phyloP scores from a whole-genome alignment of 1,140 invertebrate genomes.

The Drosophila elegans region DNA sequence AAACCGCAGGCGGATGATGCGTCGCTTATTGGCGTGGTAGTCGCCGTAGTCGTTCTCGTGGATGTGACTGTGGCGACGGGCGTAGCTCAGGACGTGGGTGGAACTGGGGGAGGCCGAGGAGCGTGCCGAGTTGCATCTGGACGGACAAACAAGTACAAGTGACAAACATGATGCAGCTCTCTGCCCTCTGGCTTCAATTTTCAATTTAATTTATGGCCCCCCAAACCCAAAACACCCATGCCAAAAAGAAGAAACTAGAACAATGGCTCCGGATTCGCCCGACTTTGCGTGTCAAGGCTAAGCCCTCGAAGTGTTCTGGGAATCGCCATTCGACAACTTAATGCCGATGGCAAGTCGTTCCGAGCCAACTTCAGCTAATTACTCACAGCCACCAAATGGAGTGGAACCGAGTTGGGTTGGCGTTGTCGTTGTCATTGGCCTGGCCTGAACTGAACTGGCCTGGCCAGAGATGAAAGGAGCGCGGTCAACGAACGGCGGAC shows the following conservation, averaged over 20 bases:
- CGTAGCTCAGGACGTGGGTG: slow-evolving; percentile 72
- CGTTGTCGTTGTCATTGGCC: too few species aligned
- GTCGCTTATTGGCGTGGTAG: slow-evolving; percentile 56
- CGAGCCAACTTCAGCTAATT: slow-evolving; percentile 60
- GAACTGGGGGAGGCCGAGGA: slow-evolving; percentile 57
- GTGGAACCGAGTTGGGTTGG: slow-evolving; percentile 8
- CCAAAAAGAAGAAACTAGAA: slow-evolving; percentile 26
- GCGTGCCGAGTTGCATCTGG: slow-evolving; percentile 68
- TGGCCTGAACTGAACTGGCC: neutral
- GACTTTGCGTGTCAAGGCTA: slow-evolving; percentile 63
- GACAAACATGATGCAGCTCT: slow-evolving; percentile 25
- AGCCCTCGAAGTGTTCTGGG: slow-evolving; percentile 20
- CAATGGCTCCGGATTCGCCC: slow-evolving; percentile 40
- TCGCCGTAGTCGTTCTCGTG: slow-evolving; percentile 52
- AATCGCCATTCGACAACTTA: slow-evolving; percentile 60
- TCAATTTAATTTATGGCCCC: slow-evolving; percentile 26
- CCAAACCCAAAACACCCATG: neutral
- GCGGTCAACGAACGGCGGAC: slow-evolving; percentile 53
- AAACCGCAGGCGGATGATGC: slow-evolving; percentile 71
- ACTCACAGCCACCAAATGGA: slow-evolving; percentile 45
- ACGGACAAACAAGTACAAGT: slow-evolving; percentile 34
- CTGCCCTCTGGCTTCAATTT: slow-evolving; percentile 14
- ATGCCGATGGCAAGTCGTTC: slow-evolving; percentile 50
- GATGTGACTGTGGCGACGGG: slow-evolving; percentile 73
- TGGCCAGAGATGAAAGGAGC: slow-evolving; percentile 7